Base-by-base conservation (phyloP, 2,797 vertebrate genomes). In the Sebastes trivittatus region DNA sequence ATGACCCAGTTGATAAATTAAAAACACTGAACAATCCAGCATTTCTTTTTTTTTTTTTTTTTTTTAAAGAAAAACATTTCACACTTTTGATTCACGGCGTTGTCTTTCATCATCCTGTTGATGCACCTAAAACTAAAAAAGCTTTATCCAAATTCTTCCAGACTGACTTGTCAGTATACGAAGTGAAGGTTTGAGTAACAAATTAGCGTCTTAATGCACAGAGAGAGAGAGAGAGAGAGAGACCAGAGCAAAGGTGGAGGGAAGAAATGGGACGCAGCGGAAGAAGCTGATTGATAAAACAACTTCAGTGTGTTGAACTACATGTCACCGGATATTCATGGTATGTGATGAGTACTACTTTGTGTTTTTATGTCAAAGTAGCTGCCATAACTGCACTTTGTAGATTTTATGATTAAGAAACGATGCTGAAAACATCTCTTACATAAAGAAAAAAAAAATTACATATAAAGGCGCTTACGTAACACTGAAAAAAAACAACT, bases 401-500 rank as follows among this genome's bases (percentile, higher is more conserved):
- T 71, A 36, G 38, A 20, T 70, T 62, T 72, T 11, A 32, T 38
- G 22, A 68, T 72, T 25, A 54, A 58, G n/a, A 74, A 55, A 32
- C 4, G 9, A 60, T 4, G n/a, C 13, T 55, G 25, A 83, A 76
- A 72, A 49, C 34, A 13, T 60, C 23, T n/a, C 23, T 23, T 22
- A 38, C 60, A 55, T 16, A 29, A 66, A 61, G 9, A 72, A 52
- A 72, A 55, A 55, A 34, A 58, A 87, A 34, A 68, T 66, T 69
- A 89, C 78, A 85, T 34, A 8, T 46, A 20, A 90, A 93, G 90
- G 88, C 71, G 83, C 81, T 90, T 91, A 78, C 20, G 42, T 52
- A 71, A 78, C 56, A 67, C 10, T 59, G 72, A 54, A 64, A 32
- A 83, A 85, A 63, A 25, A 78, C 30, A 29, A 25, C 23, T 29